phyloP scores from a whole-genome alignment of 2,113 vertebrate genomes.

The Notarius quadriscutis region DNA sequence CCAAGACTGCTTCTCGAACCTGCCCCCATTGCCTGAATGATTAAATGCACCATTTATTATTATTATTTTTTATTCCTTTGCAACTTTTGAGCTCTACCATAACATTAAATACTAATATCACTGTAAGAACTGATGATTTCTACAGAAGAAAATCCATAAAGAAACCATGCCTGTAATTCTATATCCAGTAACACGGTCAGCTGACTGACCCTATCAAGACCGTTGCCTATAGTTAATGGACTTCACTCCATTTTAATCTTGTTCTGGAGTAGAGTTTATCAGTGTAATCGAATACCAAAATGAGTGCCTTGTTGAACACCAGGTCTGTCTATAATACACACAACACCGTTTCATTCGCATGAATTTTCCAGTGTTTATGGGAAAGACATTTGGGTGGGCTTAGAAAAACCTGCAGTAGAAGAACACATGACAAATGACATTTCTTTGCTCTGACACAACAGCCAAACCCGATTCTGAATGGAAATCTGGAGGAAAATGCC shows the following conservation, averaged over 20 bases:
- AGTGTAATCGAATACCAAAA: background rate
- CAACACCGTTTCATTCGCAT: background rate
- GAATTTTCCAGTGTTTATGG: background rate
- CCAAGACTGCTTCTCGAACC: no score
- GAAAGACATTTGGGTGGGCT: background rate
- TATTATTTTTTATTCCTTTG: background rate
- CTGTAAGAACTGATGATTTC: background rate
- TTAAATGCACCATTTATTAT: no score
- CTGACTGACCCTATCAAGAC: background rate
- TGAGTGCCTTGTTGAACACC: background rate
- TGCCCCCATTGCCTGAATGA: no score
- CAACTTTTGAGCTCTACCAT: background rate
- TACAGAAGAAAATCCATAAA: background rate
- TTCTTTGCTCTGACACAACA: background rate
- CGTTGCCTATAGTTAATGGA: background rate
- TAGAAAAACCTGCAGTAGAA: background rate
- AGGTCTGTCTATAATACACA: background rate
- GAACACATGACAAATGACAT: background rate
- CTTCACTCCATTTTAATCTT: background rate
- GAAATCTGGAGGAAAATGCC: background rate
- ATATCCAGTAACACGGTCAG: background rate
- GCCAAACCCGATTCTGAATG: background rate
- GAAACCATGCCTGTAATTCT: background rate
- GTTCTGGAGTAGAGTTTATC: background rate
- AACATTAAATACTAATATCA: background rate